Conservation (phyloP, 2,888 invertebrate genomes). For the Ypsolopha scabrella region DNA sequence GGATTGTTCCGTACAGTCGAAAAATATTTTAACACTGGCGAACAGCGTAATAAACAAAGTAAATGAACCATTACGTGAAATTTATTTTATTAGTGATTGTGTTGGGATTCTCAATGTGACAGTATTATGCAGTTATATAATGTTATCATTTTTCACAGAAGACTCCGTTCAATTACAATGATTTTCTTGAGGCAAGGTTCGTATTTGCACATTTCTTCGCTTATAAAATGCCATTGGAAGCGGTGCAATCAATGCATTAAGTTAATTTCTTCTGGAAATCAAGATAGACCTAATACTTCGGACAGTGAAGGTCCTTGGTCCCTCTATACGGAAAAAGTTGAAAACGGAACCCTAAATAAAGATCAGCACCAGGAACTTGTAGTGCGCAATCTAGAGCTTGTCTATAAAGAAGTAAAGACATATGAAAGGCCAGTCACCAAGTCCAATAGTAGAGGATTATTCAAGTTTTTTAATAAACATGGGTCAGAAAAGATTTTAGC, state of each 20-base stretch:
- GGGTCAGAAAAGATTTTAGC: conserved; percentile 55
- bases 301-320: conserved; percentile 56
- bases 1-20: too few relatives aligned
- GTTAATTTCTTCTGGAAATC: conserved; percentile 37
- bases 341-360: conserved; percentile 67
- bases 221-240: conserved; percentile 36
- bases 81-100: neutral
- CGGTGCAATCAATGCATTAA: conserved; percentile 40
- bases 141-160: conserved; percentile 8
- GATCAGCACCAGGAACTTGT: conserved; percentile 83
- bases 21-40: too few relatives aligned
- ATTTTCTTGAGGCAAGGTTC: conserved; percentile 20
- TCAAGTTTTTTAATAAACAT: conserved; percentile 44
- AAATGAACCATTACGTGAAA: neutral
- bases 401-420: conserved; percentile 73
- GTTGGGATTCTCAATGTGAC: neutral
- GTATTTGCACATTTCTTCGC: conserved; percentile 26
- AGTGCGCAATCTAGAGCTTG: conserved; percentile 75
- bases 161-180: conserved; percentile 10
- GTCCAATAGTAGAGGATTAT: conserved; percentile 23
- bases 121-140: conserved; percentile 27
- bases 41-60: neutral
- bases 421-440: conserved; percentile 56
- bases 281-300: conserved; percentile 17
- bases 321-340: conserved; percentile 69